Base-by-base conservation (phyloP, 2,888 invertebrate species). In the Odontocolon sp. region DNA sequence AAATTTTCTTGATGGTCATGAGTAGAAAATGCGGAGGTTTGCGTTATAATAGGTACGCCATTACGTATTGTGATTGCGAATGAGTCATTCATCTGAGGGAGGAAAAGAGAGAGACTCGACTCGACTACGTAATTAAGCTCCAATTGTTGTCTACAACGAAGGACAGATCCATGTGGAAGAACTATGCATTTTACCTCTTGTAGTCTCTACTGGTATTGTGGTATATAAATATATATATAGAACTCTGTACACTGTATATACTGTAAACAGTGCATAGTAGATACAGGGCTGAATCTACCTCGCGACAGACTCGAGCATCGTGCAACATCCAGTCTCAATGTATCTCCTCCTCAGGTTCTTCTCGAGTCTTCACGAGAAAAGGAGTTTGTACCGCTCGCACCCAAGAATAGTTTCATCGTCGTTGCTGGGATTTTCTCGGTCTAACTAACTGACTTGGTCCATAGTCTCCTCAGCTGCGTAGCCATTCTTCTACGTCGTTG, bases 51-150 rank as follows among this genome's bases (percentile, higher is more conserved):
- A 61, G 14, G 52, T 42, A 28, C 42, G 40, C 18, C 50, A 14
- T 23, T 56, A 26, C 36, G 61, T 45, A 76, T 66, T 67, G 52
- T 64, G 42, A 66, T 70, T 66, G 59, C 67, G 76, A 71, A 67
- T 61, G 70, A 76, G 54, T 56, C 70, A 76, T 54, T 70, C 61
- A 67, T 61, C 52, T 66, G 61, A 23, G 16, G 16, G 47, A 36
- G 52, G n/a, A n/a, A 42, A 40, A 69, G 68, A 69, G 36, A 52
- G 63, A 45, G 66, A 64, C 54, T 57, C 57, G 64, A 64, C 57
- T 67, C 23, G 76, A 76, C 76, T 71, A 67, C 85, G 81, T 85
- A 86, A 85, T 85, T 86, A 85, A 83, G 86, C 84, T 86, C 85
- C 86, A 86, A 86, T 85, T 85, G 85, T 85, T 85, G 82, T 80